Evolutionary conservation across 2,797 vertebrate genomes (phyloP).

Genomic region (Syngnathus rostellatus): DNA sequence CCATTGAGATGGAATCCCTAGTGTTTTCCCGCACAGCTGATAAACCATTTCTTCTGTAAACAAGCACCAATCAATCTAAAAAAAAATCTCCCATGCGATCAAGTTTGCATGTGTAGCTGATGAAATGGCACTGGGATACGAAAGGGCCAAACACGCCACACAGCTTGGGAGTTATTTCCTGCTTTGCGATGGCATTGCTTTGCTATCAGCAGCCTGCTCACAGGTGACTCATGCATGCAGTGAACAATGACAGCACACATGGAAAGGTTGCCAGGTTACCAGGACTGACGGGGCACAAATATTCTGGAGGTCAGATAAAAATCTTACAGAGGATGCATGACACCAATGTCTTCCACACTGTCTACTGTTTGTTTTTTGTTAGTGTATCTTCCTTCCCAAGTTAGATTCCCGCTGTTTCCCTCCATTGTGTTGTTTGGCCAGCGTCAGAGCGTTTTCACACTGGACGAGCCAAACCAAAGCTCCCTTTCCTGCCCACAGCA

Average conservation of each 20-base stretch:
- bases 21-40: not conserved
- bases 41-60: not conserved
- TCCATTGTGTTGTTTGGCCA: slow-evolving; percentile 38
- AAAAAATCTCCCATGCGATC: too few relatives aligned
- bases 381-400: slow-evolving; percentile 21
- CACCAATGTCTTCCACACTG: not conserved
- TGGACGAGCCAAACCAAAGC: slow-evolving; percentile 44
- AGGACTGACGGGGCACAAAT: slow-evolving; percentile 11
- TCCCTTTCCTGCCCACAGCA: slow-evolving; percentile 45
- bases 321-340: too few relatives aligned
- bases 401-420: slow-evolving; percentile 40
- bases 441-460: slow-evolving; percentile 45
- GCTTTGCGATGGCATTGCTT: slow-evolving; percentile 20
- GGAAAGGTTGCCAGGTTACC: slow-evolving; percentile 22
- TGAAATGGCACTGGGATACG: not conserved
- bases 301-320: not conserved
- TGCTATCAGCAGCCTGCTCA: slow-evolving; percentile 32
- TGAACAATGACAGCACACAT: slow-evolving; percentile 44
- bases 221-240: slow-evolving; percentile 46
- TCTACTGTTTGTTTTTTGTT: too few relatives aligned
- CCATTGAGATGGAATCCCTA: not conserved
- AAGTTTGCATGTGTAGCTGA: not conserved
- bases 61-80: not conserved
- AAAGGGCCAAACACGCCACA: not conserved
- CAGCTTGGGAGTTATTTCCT: slow-evolving; percentile 25